Base-by-base conservation (phyloP, 2,113 vertebrate genomes). In the Microcebus murinus region DNA sequence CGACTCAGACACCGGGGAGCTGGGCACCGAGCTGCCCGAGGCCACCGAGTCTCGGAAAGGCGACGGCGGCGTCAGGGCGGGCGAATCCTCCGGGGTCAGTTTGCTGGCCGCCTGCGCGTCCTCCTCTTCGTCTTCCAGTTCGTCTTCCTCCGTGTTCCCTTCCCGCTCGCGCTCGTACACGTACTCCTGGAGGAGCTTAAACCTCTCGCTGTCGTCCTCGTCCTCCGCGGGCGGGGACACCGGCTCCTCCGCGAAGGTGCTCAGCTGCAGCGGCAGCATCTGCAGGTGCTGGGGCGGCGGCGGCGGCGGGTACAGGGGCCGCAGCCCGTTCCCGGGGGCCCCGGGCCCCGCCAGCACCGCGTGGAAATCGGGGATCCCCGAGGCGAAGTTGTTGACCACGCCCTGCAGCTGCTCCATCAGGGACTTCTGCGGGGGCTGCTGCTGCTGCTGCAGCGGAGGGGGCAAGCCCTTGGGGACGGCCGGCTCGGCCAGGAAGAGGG, bases 11-110 rank as follows among this genome's bases (percentile, higher is more conserved):
- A 98, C 97, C 0, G 99, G 99, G 39, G 99, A 99, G 97, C 99
- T 99, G 76, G 98, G 98, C 91, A 96, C 98, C 0, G 99, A 99
- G 97, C 99, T 99, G 96, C 99, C 99, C 0, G 99, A 99, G 96
- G 98, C 99, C 98, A 99, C 99, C 0, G 99, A 99, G 99, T 99
- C 99, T 97, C 99, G 99, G 98, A 99, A 99, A 48, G 99, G 99
- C 68, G 99, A 99, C 0, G 99, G 99, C 0, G 99, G 99, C 0
- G 99, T 99, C 95, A 99, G 98, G 0, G 99, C 99, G 0, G 99
- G 99, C 23, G 99, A 99, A 71, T 99, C 99, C 97, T 99, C 99
- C 0, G 92, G 94, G 83, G 98, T 99, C 45, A 99, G 90, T 97
- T 99, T 99, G 98, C 98, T 98, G 97, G 98, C 98, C 17, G 95